phyloP scores from a whole-genome alignment of 2,888 invertebrate genomes.

The Microchrysa polita region DNA sequence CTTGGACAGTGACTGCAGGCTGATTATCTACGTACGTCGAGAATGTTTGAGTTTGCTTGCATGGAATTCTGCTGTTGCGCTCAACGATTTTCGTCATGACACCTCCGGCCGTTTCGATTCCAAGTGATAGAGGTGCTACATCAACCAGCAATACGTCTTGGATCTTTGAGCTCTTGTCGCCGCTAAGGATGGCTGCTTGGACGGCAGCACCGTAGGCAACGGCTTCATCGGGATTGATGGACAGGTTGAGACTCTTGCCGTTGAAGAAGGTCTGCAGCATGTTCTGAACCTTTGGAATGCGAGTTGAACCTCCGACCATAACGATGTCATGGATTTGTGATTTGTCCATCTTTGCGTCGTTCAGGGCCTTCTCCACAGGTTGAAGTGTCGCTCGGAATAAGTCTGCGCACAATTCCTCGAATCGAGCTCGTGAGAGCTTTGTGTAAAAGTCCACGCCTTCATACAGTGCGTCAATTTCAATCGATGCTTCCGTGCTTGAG shows the following conservation, averaged over 20 bases:
- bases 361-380: constrained; percentile 86
- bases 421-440: constrained; percentile 82
- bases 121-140: constrained; percentile 79
- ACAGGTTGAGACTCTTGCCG: constrained; percentile 86
- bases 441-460: constrained; percentile 93
- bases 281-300: constrained; percentile 92
- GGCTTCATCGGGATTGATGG: constrained; percentile 92
- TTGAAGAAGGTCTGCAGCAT: constrained; percentile 83
- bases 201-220: constrained; percentile 95
- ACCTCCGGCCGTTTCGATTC: constrained; percentile 85
- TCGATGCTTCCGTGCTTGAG: constrained; percentile 78
- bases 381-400: constrained; percentile 79
- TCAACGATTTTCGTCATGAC: constrained; percentile 88
- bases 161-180: constrained; percentile 75
- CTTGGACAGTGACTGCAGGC: constrained; percentile 86
- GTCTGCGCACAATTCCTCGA: constrained; percentile 91
- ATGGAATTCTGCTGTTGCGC: constrained; percentile 83
- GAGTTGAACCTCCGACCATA: constrained; percentile 88
- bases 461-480: constrained; percentile 89
- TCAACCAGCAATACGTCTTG: constrained; percentile 87
- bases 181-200: constrained; percentile 90
- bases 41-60: constrained; percentile 82
- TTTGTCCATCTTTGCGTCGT: constrained; percentile 86
- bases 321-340: constrained; percentile 82
- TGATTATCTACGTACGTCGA: constrained; percentile 95